Evolutionary conservation across 2,113 vertebrate species (phyloP).

Genomic region (Potamarius usumacintae): DNA sequence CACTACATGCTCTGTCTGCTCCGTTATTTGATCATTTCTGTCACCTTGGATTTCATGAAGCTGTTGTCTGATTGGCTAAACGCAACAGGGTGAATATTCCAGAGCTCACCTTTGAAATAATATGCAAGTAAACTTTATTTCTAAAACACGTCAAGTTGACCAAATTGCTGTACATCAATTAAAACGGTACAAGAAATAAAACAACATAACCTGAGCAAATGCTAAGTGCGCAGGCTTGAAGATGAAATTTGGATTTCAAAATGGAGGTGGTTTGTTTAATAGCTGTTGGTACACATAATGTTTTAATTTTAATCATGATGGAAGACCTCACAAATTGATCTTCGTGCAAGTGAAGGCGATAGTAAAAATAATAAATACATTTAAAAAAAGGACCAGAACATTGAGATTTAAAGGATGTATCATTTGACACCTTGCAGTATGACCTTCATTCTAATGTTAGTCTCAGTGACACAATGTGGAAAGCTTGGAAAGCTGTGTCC

Average conservation of each 20-base stretch:
- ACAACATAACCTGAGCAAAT: background rate
- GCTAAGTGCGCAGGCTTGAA: background rate
- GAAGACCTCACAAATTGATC: background rate
- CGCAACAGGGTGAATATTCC: background rate
- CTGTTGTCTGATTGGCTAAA: background rate
- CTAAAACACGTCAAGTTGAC: background rate
- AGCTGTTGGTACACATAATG: too few relatives aligned
- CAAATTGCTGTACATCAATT: background rate
- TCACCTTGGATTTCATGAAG: background rate
- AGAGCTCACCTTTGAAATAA: background rate
- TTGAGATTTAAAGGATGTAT: background rate
- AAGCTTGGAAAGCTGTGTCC: background rate
- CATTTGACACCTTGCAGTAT: background rate
- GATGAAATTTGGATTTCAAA: background rate
- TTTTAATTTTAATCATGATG: background rate
- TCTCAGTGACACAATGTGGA: background rate
- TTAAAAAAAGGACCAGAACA: background rate
- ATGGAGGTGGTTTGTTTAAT: background rate
- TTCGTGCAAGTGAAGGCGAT: background rate
- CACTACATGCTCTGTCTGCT: background rate
- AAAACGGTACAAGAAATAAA: background rate
- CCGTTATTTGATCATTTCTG: too few relatives aligned
- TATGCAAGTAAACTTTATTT: background rate
- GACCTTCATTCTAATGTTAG: slow-evolving; percentile 18
- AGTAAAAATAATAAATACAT: background rate